Percentiles rank a stretch among this genome's conserved stretches.
phyloP scores from a whole-genome alignment of 2,113 vertebrate genomes.

The Cardinalis cardinalis region DNA sequence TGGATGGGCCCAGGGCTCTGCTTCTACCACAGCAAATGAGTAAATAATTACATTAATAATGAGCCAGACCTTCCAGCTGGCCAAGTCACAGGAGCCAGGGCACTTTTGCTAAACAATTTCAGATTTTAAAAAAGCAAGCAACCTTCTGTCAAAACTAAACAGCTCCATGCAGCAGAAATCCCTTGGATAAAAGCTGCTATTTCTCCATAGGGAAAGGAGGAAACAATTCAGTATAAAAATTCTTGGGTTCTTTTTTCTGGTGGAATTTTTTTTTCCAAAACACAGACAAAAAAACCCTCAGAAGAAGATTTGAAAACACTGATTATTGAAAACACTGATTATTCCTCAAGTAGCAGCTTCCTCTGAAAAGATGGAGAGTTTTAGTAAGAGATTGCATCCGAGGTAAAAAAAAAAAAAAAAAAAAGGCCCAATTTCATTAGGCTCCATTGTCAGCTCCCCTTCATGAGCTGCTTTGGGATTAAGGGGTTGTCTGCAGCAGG shows the following conservation, averaged over 20 bases:
- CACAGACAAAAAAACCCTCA: background rate
- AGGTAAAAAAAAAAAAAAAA: background rate
- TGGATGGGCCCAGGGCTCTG: rapidly evolving
- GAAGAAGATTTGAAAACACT: background rate
- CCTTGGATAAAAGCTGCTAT: background rate
- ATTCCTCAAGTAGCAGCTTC: background rate
- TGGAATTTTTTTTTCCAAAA: background rate
- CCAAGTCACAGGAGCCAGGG: background rate
- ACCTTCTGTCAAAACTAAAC: background rate
- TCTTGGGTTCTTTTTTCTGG: background rate
- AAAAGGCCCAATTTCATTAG: background rate
- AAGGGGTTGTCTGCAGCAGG: background rate
- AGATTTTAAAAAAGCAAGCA: background rate
- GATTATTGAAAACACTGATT: background rate
- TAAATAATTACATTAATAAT: background rate
- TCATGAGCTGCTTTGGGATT: background rate
- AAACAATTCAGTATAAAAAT: background rate
- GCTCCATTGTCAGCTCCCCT: background rate
- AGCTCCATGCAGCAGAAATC: background rate
- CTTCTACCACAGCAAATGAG: background rate
- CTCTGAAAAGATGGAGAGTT: background rate
- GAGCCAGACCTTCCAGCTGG: background rate
- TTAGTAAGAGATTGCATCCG: background rate
- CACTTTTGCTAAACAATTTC: background rate
- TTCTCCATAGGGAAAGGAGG: background rate